Conservation (phyloP, 1,140 invertebrate species). For the Lithobius niger region DNA sequence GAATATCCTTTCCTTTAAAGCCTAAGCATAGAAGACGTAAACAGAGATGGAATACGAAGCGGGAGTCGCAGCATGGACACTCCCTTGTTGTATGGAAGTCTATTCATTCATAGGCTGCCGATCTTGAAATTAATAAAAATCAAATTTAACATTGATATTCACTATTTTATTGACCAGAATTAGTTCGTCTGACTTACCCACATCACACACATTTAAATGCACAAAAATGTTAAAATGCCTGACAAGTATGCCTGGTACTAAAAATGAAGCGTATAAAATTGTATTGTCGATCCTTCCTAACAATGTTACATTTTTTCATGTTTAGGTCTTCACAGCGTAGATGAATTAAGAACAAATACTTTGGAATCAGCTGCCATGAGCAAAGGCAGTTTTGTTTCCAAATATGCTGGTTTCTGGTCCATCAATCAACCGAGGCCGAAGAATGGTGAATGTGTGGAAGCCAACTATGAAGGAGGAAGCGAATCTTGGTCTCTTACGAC, state of each 20-base stretch:
- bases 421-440: constrained; percentile 62
- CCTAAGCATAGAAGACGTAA: too few species aligned
- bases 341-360: constrained; percentile 83
- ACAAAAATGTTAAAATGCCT: constrained; percentile 44
- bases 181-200: not conserved
- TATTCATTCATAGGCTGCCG: not conserved
- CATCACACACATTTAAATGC: not conserved
- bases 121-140: not conserved
- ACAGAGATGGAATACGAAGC: constrained; percentile 25
- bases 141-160: not conserved
- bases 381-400: constrained; percentile 57
- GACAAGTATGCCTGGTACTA: constrained; percentile 25
- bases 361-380: constrained; percentile 82
- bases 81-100: not conserved
- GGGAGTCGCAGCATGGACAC: constrained; percentile 36
- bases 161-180: not conserved
- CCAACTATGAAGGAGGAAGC: constrained; percentile 44
- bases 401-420: constrained; percentile 58
- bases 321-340: constrained; percentile 63
- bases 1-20: too few species aligned
- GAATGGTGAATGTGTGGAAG: constrained; percentile 72
- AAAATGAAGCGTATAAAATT: not conserved
- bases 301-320: not conserved
- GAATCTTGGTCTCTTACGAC: constrained; percentile 87
- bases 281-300: not conserved